Base-by-base conservation (phyloP, 2,888 invertebrate genomes). In the Tiliacea citrago region DNA sequence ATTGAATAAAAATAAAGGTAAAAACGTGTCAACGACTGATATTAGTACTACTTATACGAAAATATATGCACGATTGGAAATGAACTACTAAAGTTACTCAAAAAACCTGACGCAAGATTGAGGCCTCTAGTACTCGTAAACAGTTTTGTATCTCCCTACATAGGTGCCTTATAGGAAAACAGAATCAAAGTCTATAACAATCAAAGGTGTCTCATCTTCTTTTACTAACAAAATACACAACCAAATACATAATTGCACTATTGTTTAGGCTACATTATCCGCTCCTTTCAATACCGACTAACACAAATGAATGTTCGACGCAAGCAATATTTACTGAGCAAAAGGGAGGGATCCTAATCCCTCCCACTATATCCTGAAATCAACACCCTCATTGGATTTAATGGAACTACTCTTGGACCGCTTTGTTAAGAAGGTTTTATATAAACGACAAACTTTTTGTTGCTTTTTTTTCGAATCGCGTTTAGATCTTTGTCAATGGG, bases 291-390 rank as follows among this genome's bases (percentile, higher is more conserved):
- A 81, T 84, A 75, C 51, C 57, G n/a, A 66, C 82, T 82, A 70
- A 87, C 73, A 73, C 67, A 73, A 84, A 86, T 80, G 75, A 81
- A 86, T 84, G 84, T 86, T 85, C 79, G 75, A 88, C 79, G 74
- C 69, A 70, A 78, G 71, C 69, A 65, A 80, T 87, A 84, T 88
- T 87, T 87, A 87, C 85, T 75, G 65, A 79, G 79, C 35, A 79
- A 79, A 79, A 73, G 77, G 75, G 60, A 73, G 73, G 68, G 63
- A 67, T 67, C 76, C 47, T 78, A 77, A 84, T 82, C 66, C 79
- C 58, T 71, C 63, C 68, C 68, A 75, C 79, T 79, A 74, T 83
- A 74, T 81, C 71, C 78, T 77, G 77, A 73, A 83, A 86, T 83
- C 83, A 82, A 84, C 82, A 86, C 85, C 82, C 79, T 68, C 75